These are phyloP conservation scores for Drosophila leontia DNA, from an alignment of 1,140 invertebrate species.

Conservation along the genomic window DNA sequence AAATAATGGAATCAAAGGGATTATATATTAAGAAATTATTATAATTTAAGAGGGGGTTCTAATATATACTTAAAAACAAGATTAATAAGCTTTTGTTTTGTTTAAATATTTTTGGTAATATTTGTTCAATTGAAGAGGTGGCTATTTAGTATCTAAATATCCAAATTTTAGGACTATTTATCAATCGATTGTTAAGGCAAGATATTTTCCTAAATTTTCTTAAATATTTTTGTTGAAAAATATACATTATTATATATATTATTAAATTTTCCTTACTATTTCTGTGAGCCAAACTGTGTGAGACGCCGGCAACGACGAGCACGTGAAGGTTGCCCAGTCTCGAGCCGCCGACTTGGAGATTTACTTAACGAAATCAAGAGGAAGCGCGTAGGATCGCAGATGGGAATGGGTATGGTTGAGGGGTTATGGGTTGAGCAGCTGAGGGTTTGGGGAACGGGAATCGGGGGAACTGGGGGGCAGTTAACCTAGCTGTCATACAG, in stretches of 20 bases:
- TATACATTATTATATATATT: neutral
- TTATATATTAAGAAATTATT: neutral
- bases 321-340: constrained; percentile 76
- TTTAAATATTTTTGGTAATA: neutral
- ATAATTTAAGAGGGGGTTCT: neutral
- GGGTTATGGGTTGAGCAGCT: constrained; percentile 8
- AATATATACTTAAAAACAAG: neutral
- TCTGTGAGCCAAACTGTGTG: neutral
- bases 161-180: neutral
- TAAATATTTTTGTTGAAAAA: neutral
- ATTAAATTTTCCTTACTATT: neutral
- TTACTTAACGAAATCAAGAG: constrained; percentile 83
- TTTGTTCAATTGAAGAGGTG: neutral
- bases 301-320: constrained; percentile 40
- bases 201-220: no score
- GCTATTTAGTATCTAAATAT: no score
- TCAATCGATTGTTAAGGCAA: neutral
- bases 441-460: neutral
- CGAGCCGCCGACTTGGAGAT: constrained; percentile 61
- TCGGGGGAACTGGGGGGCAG: constrained; percentile 31
- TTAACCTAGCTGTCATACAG: constrained; percentile 83
- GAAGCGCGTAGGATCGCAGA: constrained; percentile 75
- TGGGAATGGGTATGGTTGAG: constrained; percentile 2
- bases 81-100: neutral
- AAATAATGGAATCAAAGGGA: constrained; percentile 3